Base-by-base conservation (phyloP, 2,888 invertebrate genomes). In the Dorcus hopei region DNA sequence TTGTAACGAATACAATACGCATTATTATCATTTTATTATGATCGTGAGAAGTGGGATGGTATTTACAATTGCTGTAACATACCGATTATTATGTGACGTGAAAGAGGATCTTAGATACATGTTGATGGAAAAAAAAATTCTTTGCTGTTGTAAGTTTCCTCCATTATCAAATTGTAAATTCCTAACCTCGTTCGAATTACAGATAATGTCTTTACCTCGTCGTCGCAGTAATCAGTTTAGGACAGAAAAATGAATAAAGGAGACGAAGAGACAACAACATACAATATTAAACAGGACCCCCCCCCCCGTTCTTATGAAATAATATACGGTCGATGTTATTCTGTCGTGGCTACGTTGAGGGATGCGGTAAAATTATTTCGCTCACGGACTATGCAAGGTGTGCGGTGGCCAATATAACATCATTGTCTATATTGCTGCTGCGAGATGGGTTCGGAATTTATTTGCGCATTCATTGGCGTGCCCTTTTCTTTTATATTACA, bases 301-400 rank as follows among this genome's bases (percentile, higher is more conserved):
- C 62, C 62, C 26, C 26, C 62, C 60, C 60, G 57, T 62, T 62
- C 62, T 62, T 61, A 61, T 59, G 62, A 61, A 63, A 63, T 33
- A 33, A 33, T 61, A 61, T 59, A 59, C 61, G 61, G 59, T 59
- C 57, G 61, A 61, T 57, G 59, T 57, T 56, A 52, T 54, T 57
- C 54, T 61, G 59, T 61, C 23, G 45, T 45, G 16, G 45, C 45
- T 45, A 11, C 14, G 59, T 61, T 59, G 64, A 58, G 68, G 67
- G 70, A 64, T 62, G 61, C 62, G 56, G 65, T 68, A 72, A 72
- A 72, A 72, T 72, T 74, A 74, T 74, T 73, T 74, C 65, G 64
- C 73, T 74, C 74, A 73, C 74, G 74, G 69, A 72, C 67, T 67
- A 66, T 70, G 72, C 72, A 73, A 74, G 73, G 74, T 73, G 72